A percentile compares a stretch with the other conserved stretches of the same genome.
Conservation (phyloP, 2,113 vertebrate species). For the Tupaia tana region DNA sequence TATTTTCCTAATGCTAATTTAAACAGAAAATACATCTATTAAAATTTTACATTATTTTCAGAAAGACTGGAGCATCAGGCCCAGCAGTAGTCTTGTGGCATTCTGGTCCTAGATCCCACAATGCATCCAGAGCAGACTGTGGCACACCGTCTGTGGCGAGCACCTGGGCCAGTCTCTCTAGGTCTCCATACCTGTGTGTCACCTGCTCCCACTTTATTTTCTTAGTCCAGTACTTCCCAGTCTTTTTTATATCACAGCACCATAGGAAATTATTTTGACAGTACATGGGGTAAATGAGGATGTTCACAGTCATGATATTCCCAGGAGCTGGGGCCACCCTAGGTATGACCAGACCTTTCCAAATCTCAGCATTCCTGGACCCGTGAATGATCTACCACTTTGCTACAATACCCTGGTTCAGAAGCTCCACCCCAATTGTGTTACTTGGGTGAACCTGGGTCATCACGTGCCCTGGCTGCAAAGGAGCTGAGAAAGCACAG, state of each 20-base stretch:
- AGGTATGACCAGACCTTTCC: neutral
- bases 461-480: neutral
- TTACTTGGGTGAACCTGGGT: neutral
- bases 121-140: too few species aligned
- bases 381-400: neutral
- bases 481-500: neutral
- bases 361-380: neutral
- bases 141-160: accelerated
- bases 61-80: neutral
- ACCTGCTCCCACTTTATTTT: neutral
- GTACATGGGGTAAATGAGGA: neutral
- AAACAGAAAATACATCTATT: neutral
- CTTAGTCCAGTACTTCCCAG: neutral
- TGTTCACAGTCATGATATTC: neutral
- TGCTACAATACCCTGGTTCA: neutral
- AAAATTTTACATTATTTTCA: neutral
- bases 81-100: neutral
- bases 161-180: neutral
- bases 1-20: neutral
- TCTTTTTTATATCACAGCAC: neutral
- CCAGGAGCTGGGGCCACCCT: neutral
- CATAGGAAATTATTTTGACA: neutral
- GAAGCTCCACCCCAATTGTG: neutral
- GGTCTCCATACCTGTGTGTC: accelerated
- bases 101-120: neutral